Percentiles rank a stretch among this genome's conserved stretches.
These are phyloP conservation scores for Dascyllus trimaculatus DNA, from an alignment of 2,113 vertebrate genomes.

Conservation along the genomic window DNA sequence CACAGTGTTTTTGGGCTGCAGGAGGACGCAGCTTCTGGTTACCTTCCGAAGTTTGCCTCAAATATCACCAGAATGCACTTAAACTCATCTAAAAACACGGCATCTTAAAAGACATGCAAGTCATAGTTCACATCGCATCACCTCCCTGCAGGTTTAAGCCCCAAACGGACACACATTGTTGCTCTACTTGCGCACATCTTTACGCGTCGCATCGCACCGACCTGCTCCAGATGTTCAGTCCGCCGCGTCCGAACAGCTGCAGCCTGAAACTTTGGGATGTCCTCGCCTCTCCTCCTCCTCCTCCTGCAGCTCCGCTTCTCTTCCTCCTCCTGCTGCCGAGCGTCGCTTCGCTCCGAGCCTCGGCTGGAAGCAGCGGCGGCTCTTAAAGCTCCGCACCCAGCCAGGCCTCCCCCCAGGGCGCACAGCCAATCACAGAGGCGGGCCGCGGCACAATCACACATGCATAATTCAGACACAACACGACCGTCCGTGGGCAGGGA, in stretches of 20 bases:
- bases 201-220: constrained; percentile 24
- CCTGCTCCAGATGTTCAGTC: constrained; percentile 52
- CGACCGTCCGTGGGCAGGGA: background rate
- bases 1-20: constrained; percentile 21
- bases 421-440: constrained; percentile 74
- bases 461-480: background rate
- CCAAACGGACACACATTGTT: background rate
- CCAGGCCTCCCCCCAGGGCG: constrained; percentile 31
- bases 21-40: constrained; percentile 7
- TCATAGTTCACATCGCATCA: background rate
- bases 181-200: background rate
- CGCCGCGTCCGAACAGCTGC: constrained; percentile 23
- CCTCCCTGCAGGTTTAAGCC: background rate
- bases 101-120: constrained; percentile 10
- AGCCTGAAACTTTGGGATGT: constrained; percentile 73
- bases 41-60: constrained; percentile 45
- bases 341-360: constrained; percentile 35
- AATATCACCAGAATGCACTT: background rate
- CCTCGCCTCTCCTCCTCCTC: constrained; percentile 32
- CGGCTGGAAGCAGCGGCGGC: constrained; percentile 34
- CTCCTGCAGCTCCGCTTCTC: constrained; percentile 8
- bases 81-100: background rate
- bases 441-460: background rate
- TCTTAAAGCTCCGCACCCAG: constrained; percentile 71
- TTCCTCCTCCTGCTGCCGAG: constrained; percentile 29